phyloP scores from a whole-genome alignment of 2,888 invertebrate genomes.

The Invenusta paracnida region DNA sequence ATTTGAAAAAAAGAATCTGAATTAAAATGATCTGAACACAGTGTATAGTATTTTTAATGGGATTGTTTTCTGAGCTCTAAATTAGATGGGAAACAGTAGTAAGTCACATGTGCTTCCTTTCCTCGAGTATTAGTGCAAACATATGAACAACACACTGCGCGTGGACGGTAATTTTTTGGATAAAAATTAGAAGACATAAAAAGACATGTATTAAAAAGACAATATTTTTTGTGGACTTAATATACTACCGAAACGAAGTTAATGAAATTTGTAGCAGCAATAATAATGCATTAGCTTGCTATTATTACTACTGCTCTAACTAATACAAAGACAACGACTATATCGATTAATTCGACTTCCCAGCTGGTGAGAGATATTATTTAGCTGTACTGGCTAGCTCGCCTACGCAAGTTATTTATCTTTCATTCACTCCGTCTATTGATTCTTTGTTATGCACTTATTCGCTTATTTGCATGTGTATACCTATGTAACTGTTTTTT shows the following conservation, averaged over 20 bases:
- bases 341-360: not conserved
- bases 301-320: not conserved
- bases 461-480: too few species aligned
- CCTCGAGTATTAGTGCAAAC: too few species aligned
- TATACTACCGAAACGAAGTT: not conserved
- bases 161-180: not conserved
- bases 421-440: too few species aligned
- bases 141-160: not conserved
- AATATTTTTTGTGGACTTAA: not conserved
- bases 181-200: not conserved
- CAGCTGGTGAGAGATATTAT: not conserved
- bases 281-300: not conserved
- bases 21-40: too few species aligned
- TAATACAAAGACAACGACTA: not conserved
- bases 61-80: too few species aligned
- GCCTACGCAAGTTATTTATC: not conserved
- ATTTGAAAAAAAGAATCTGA: too few species aligned
- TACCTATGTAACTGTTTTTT: too few species aligned
- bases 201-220: not conserved
- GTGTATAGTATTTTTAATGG: too few species aligned
- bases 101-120: too few species aligned
- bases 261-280: too few species aligned
- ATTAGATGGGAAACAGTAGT: too few species aligned
- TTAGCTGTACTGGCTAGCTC: not conserved
- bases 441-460: too few species aligned